phyloP scores from a whole-genome alignment of 1,140 invertebrate genomes.

The Prorops nasuta region DNA sequence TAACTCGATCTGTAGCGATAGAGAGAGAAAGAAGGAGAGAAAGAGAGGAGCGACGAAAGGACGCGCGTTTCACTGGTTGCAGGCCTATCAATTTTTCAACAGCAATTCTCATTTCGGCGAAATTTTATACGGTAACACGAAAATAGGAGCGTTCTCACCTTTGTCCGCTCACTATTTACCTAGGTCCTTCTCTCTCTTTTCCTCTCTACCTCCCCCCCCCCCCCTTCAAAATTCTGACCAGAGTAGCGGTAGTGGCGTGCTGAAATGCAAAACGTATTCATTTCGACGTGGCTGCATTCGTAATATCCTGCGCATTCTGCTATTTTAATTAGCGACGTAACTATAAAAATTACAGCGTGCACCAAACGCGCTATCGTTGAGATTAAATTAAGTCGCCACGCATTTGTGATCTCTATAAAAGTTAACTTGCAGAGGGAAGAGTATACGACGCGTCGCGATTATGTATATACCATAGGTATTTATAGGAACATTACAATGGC shows the following conservation, averaged over 20 bases:
- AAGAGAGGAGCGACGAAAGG: no score
- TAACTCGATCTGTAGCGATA: conserved; percentile 29
- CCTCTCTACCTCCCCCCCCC: background rate
- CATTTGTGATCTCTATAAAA: no score
- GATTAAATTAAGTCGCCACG: conserved; percentile 31
- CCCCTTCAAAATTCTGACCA: no score
- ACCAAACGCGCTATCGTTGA: conserved; percentile 15
- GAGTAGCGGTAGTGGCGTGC: no score
- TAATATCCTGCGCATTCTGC: conserved; percentile 23
- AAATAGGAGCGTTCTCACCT: conserved; percentile 27
- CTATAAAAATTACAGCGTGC: conserved; percentile 25
- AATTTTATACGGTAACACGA: conserved; percentile 38
- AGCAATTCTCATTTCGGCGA: conserved; percentile 41
- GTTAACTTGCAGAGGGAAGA: no score
- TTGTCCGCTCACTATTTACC: conserved; percentile 17
- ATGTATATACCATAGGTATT: no score
- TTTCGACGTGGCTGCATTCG: conserved; percentile 34
- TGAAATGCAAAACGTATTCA: conserved; percentile 37
- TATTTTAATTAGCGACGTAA: conserved; percentile 31
- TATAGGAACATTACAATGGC: no score
- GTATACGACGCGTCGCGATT: no score
- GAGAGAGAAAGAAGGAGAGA: no score
- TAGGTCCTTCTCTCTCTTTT: conserved; percentile 3
- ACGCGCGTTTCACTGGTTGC: conserved; percentile 12
- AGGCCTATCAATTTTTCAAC: conserved; percentile 39